phyloP scores from a whole-genome alignment of 2,888 invertebrate genomes.

The Patella ulyssiponensis region DNA sequence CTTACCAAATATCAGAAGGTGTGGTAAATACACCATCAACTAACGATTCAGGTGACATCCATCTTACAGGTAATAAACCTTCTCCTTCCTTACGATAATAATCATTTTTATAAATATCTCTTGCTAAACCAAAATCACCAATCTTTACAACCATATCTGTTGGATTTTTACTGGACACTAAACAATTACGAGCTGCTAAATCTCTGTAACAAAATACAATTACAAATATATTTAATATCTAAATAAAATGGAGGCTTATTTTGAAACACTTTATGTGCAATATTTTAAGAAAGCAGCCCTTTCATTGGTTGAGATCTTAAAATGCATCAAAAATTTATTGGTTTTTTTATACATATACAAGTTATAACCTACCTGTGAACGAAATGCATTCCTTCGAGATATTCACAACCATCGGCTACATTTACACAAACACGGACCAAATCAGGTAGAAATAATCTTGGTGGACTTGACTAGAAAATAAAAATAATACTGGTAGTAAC shows the following conservation, averaged over 20 bases:
- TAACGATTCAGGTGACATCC: conserved; percentile 98
- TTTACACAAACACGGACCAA: conserved; percentile 94
- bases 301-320: background rate
- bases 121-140: conserved; percentile 77
- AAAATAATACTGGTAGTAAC: background rate
- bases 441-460: conserved; percentile 82
- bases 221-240: background rate
- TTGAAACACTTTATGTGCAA: background rate
- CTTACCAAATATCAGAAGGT: conserved; percentile 93
- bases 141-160: conserved; percentile 81
- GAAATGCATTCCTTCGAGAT: conserved; percentile 96
- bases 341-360: background rate
- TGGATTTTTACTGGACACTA: conserved; percentile 77
- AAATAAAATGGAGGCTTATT: background rate
- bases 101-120: conserved; percentile 97
- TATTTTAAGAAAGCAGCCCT: background rate
- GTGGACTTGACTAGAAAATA: conserved; percentile 42
- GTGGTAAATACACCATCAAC: conserved; percentile 96
- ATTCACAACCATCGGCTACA: conserved; percentile 94
- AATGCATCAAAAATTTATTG: background rate
- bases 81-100: conserved; percentile 95
- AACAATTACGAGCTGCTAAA: conserved; percentile 94
- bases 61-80: conserved; percentile 92
- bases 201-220: conserved; percentile 75
- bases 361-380: conserved; percentile 81